Base-by-base conservation (phyloP, 2,113 vertebrate species). In the Sarotherodon lohbergeri region DNA sequence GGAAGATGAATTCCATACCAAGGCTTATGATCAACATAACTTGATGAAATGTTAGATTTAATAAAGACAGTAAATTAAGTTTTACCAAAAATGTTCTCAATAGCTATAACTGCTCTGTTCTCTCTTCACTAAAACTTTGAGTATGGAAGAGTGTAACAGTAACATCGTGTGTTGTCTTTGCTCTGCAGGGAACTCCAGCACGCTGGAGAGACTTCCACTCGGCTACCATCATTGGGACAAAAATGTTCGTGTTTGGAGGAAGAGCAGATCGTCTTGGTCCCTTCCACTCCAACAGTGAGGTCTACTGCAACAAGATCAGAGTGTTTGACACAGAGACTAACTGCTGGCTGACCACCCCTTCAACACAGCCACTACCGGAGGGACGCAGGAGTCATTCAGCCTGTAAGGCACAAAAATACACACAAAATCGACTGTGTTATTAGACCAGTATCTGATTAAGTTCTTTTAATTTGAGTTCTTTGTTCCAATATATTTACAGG, bases 161-260 rank as follows among this genome's bases (percentile, higher is more conserved):
- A 50, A 2, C 39, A 46, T 81, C 3, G n/a, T 41, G 2, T 82
- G 17, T n/a, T 50, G 3, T 55, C 29, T 29, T 82, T 9, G 85
- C 34, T 57, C 27, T 22, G 7, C 92, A 99, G 98, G 98, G 98
- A 10, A 97, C 96, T 0, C 98, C 98, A 12, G 98, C 99, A 13
- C 97, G 98, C 12, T 99, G 99, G 98, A 97, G 99, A 90, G 99
- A 99, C 93, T 99, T 99, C 85, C 99, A 99, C 91, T 99, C 99
- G 0, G 99, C 99, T 76, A 99, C 99, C 17, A 98, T 99, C 90
- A 98, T 99, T 68, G 98, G 97, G 66, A 97, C 92, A 57, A 97
- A 98, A 93, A 99, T 99, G 98, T 99, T 98, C 5, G 98, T 99
- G 24, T 99, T 99, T 83, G 98, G 99, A 17, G 99, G 98, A 32